phyloP scores from a whole-genome alignment of 2,888 invertebrate genomes.

The Aricia artaxerxes region DNA sequence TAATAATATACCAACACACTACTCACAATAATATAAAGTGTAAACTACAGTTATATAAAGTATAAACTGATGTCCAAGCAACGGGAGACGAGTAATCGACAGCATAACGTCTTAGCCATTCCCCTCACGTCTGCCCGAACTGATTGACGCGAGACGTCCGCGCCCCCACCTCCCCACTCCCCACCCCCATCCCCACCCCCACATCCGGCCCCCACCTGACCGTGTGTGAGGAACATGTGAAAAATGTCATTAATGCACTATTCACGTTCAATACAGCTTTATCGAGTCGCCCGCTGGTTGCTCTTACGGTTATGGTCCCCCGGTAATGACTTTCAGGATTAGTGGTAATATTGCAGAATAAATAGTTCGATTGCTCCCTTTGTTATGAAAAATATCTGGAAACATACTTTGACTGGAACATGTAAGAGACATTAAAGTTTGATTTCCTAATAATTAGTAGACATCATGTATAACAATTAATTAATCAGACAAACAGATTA shows the following conservation, averaged over 20 bases:
- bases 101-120: slow-evolving; percentile 62
- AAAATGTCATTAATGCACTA: slow-evolving; percentile 79
- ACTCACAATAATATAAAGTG: too few species aligned
- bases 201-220: slow-evolving; percentile 54
- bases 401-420: background rate
- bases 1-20: too few species aligned
- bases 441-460: background rate
- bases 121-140: slow-evolving; percentile 74
- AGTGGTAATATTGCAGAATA: background rate
- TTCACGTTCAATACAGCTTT: slow-evolving; percentile 44
- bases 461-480: background rate
- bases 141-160: slow-evolving; percentile 80
- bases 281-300: slow-evolving; percentile 38
- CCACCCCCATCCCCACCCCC: slow-evolving; percentile 44
- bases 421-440: background rate
- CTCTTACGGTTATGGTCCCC: slow-evolving; percentile 13
- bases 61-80: slow-evolving; percentile 14
- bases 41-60: background rate
- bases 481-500: slow-evolving; percentile 16
- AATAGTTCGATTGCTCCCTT: background rate
- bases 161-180: slow-evolving; percentile 52
- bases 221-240: slow-evolving; percentile 73
- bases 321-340: slow-evolving; percentile 23
- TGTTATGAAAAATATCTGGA: background rate
- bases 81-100: slow-evolving; percentile 30